Evolutionary conservation across 2,113 vertebrate species (phyloP), one percentile per base, ranked within the genome.

Genomic region (Nothobranchius kuhntae): DNA sequence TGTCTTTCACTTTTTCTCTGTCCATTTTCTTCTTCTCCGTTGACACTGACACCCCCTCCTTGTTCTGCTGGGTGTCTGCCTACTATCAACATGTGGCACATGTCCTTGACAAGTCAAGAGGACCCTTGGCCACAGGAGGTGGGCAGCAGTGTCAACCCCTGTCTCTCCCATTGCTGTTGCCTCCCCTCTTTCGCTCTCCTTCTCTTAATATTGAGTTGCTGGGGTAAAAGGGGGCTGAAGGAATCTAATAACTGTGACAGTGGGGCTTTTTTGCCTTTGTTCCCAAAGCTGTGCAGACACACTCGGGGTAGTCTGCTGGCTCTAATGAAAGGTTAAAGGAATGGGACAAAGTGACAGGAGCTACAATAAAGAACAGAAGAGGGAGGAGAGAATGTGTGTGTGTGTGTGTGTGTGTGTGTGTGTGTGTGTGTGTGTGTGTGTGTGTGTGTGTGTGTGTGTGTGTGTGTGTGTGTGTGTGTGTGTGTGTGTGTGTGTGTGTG

Each of bases 241-340:
- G 96, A 98, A 98, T 99, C 96, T 97, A 99, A 98, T 99, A 98
- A 99, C 93, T 96, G 95, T 97, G 95, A 96, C 96, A 96, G 95
- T 95, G 94, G 94, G 95, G 94, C 93, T 94, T 95, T 96, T 96
- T 95, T 96, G 91, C 94, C 93, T 92, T 94, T 95, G 93, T 92
- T 94, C 94, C 93, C 89, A 78, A 87, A 87, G 86, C 90, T 82
- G 84, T 80, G 84, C 86, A 86, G 93, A 93, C 92, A 91, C 93
- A 93, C 94, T 94, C 93, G 94, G 94, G 85, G 94, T 85, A 87
- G 89, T 94, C 93, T 93, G 92, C 94, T 94, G 94, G 94, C 94
- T 93, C 93, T 97, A 96, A 96, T 96, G 95, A 97, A 96, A 98
- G 95, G 95, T 96, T 97, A 98, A 97, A 97, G 95, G 96, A 97